Evolutionary conservation across 2,888 invertebrate species (phyloP).

Genomic region (Limnephilus lunatus): DNA sequence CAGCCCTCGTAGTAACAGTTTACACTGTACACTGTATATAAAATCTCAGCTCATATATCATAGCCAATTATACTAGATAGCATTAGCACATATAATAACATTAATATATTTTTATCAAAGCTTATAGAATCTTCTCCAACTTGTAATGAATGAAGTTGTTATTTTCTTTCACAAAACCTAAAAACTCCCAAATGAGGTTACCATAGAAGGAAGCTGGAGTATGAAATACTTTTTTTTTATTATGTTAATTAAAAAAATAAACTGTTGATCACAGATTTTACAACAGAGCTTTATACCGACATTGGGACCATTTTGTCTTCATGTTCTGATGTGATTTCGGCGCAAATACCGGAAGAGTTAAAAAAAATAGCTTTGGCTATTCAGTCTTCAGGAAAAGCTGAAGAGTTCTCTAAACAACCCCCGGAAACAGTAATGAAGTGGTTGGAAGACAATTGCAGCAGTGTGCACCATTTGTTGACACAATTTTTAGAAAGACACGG

Average conservation of each 20-base stretch:
- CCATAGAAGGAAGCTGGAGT: neutral
- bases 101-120: no score
- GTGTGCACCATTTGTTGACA: slow-evolving; percentile 74
- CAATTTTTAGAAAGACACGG: slow-evolving; percentile 84
- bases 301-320: slow-evolving; percentile 83
- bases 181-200: neutral
- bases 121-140: neutral
- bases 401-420: slow-evolving; percentile 75
- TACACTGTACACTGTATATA: no score
- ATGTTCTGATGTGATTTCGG: slow-evolving; percentile 84
- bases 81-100: no score
- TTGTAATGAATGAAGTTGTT: neutral
- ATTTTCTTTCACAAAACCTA: neutral
- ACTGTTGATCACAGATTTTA: slow-evolving; percentile 76
- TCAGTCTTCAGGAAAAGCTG: slow-evolving; percentile 71
- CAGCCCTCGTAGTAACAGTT: no score
- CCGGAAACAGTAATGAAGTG: slow-evolving; percentile 78
- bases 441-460: slow-evolving; percentile 77
- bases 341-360: slow-evolving; percentile 82
- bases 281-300: slow-evolving; percentile 82
- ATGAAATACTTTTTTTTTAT: neutral
- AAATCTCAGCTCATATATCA: no score
- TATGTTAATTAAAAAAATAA: neutral
- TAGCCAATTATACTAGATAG: no score
- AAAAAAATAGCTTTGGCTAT: slow-evolving; percentile 74